A percentile compares a stretch with the other conserved stretches of the same genome.
Evolutionary conservation across 2,113 vertebrate genomes (phyloP).

Genomic region (Herpetotheres cachinnans): DNA sequence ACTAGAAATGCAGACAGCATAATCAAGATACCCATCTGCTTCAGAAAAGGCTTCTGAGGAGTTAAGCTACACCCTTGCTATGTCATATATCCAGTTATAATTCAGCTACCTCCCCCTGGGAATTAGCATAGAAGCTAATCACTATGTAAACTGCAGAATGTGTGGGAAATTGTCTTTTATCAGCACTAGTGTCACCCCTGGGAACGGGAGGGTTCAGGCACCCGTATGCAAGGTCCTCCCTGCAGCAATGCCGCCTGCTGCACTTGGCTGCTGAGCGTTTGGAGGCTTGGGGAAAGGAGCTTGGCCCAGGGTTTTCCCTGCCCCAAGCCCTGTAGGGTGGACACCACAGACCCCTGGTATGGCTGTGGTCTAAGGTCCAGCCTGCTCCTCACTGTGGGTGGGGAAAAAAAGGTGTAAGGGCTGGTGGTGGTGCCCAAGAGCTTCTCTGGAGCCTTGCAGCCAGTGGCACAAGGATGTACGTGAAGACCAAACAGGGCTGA

Average conservation of each 20-base stretch:
- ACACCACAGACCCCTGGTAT: not conserved
- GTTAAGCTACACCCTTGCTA: not conserved
- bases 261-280: not conserved
- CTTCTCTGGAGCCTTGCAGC: not conserved
- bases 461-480: rapidly evolving
- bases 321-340: rapidly evolving
- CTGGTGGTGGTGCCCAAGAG: not conserved
- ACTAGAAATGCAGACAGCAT: not conserved
- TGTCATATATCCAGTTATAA: not conserved
- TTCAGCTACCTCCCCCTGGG: not conserved
- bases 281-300: not conserved
- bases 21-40: not conserved
- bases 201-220: not conserved
- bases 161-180: constrained; percentile 24
- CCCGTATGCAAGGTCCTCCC: not conserved
- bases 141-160: not conserved
- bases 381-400: not conserved
- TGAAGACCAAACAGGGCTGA: not conserved
- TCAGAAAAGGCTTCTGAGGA: not conserved
- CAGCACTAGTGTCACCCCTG: not conserved
- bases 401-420: not conserved
- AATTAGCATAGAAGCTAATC: not conserved
- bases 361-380: not conserved
- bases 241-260: not conserved
- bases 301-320: not conserved